These are phyloP conservation scores for Platyrinchus mystaceus DNA, from an alignment of 2,797 vertebrate genomes.

Conservation along the genomic window DNA sequence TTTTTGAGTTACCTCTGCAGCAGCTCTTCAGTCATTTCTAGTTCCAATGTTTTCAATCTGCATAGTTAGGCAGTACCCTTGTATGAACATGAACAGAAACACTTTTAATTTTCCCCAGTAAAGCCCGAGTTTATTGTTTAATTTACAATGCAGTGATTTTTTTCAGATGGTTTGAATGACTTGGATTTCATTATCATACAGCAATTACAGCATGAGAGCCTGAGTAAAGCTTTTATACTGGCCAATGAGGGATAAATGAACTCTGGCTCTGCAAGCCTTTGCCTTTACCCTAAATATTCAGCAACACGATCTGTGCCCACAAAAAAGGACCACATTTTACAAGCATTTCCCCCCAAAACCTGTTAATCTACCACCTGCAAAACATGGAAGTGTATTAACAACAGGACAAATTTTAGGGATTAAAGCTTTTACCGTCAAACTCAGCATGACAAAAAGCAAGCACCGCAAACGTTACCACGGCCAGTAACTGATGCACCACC, in stretches of 20 bases:
- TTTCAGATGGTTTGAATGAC: neutral
- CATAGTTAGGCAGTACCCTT: neutral
- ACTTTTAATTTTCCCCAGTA: neutral
- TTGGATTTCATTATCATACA: neutral
- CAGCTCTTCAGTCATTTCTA: conserved; percentile 7
- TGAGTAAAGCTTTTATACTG: neutral
- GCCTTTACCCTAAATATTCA: neutral
- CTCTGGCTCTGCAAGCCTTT: neutral
- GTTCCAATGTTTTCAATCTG: neutral
- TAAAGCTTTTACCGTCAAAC: neutral
- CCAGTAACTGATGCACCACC: neutral
- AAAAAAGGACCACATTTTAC: neutral
- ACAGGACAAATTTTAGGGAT: neutral
- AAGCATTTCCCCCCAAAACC: neutral
- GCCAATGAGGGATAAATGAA: neutral
- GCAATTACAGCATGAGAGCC: neutral
- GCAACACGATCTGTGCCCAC: neutral
- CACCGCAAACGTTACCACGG: neutral
- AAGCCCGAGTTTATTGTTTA: neutral
- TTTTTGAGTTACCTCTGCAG: neutral
- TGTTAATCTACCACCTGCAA: neutral
- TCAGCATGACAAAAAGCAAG: conserved; percentile 47
- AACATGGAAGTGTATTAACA: neutral
- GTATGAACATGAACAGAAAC: neutral
- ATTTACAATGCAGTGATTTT: neutral